These are phyloP conservation scores for Rhynchotus rufescens DNA, from an alignment of 2,797 vertebrate species.

Conservation along the genomic window DNA sequence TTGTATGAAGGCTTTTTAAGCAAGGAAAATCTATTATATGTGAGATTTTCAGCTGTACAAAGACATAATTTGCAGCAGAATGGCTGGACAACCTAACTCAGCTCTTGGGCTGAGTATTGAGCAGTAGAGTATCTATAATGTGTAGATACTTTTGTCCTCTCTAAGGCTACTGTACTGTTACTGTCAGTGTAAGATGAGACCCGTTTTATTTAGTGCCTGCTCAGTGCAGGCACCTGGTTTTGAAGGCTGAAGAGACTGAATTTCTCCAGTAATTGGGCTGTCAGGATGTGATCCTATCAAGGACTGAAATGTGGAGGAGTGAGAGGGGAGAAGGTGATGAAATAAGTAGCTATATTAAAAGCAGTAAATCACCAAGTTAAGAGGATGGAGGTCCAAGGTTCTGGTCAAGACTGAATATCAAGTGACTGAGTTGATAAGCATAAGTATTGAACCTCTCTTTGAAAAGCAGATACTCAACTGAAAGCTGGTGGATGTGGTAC, in stretches of 20 bases:
- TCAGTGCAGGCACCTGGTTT: neutral
- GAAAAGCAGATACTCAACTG: neutral
- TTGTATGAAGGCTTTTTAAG: neutral
- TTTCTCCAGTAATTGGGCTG: neutral
- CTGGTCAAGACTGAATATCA: neutral
- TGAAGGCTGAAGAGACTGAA: neutral
- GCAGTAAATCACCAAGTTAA: neutral
- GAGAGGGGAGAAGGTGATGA: neutral
- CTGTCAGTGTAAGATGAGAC: neutral
- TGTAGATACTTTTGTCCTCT: neutral
- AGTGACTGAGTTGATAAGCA: accelerated
- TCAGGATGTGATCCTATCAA: neutral
- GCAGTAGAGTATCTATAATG: neutral
- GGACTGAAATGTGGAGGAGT: neutral
- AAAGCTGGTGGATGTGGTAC: neutral
- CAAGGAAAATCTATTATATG: neutral
- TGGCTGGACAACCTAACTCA: neutral
- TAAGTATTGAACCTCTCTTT: neutral
- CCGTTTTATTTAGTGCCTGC: neutral
- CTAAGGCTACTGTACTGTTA: neutral
- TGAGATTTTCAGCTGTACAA: neutral
- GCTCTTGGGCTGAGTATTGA: neutral
- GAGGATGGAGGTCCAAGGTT: neutral
- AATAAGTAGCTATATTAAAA: neutral
- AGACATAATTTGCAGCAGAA: neutral